Evolutionary conservation across 2,113 vertebrate species (phyloP).

Genomic region (Tachysurus vachellii): DNA sequence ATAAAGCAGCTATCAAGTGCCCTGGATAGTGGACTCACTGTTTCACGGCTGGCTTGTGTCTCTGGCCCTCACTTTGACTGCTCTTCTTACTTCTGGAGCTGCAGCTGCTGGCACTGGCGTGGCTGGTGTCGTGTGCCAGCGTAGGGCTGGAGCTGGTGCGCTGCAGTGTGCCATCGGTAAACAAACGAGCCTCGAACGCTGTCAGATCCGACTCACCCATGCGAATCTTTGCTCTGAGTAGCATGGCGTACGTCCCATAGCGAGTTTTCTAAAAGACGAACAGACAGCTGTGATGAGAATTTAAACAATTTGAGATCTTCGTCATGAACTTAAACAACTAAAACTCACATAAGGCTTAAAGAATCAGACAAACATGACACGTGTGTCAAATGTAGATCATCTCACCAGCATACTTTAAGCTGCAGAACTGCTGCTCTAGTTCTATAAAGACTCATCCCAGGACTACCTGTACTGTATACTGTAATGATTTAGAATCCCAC

Average conservation of each 20-base stretch:
- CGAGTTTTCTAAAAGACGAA: constrained; percentile 84
- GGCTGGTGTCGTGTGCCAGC: constrained; percentile 72
- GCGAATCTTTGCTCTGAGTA: constrained; percentile 88
- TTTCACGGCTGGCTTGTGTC: constrained; percentile 60
- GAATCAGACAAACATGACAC: background rate
- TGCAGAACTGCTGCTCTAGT: background rate
- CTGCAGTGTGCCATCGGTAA: constrained; percentile 79
- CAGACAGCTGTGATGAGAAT: background rate
- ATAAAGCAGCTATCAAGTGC: background rate
- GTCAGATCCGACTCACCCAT: constrained; percentile 82
- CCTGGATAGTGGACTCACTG: constrained; percentile 45
- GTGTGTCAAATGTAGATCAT: background rate
- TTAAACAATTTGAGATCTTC: background rate
- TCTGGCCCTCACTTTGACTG: constrained; percentile 71
- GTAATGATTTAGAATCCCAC: background rate
- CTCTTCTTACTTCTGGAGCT: constrained; percentile 57
- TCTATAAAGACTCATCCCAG: background rate
- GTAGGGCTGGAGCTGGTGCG: constrained; percentile 83
- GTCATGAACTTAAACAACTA: background rate
- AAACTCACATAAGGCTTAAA: background rate
- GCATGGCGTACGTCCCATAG: constrained; percentile 87
- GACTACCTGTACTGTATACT: background rate
- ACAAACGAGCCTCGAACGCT: constrained; percentile 82
- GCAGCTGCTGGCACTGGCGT: constrained; percentile 36
- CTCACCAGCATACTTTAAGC: background rate